Evolutionary conservation across 2,797 vertebrate species (phyloP).

Genomic region (Potorous gilbertii): DNA sequence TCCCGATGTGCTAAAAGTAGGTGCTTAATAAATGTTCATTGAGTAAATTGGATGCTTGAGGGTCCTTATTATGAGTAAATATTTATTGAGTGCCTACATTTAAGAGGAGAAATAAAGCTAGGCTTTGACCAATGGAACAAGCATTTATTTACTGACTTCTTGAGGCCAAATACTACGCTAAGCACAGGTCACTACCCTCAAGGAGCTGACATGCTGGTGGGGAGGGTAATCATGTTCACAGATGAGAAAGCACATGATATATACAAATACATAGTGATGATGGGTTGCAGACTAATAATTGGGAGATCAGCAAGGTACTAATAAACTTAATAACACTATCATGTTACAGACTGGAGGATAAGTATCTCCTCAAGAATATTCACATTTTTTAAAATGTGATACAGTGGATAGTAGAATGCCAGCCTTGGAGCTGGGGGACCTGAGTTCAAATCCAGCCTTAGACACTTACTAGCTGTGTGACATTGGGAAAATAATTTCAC

Average conservation of each 20-base stretch:
- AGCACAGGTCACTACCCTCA: background rate
- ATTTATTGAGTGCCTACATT: fast-evolving
- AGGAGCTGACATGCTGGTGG: background rate
- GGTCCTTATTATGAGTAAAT: fast-evolving
- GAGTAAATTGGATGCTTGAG: background rate
- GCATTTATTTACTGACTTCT: background rate
- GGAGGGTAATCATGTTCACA: background rate
- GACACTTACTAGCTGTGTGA: fast-evolving
- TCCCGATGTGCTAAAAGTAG: background rate
- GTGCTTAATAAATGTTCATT: background rate
- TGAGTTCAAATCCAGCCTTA: background rate
- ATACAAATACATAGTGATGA: background rate
- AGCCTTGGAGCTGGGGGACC: background rate
- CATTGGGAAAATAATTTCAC: background rate
- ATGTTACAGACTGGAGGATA: background rate
- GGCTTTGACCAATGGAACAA: background rate
- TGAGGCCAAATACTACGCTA: background rate
- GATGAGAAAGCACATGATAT: background rate
- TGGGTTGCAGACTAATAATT: background rate
- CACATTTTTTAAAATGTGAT: background rate
- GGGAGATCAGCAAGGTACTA: background rate
- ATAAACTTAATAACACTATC: background rate
- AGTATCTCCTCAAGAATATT: background rate
- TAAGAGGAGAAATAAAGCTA: fast-evolving
- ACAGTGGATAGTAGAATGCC: background rate